Percentiles rank a stretch among this genome's conserved stretches.
Conservation (phyloP, 2,113 vertebrate species). For the Siniperca knerii region DNA sequence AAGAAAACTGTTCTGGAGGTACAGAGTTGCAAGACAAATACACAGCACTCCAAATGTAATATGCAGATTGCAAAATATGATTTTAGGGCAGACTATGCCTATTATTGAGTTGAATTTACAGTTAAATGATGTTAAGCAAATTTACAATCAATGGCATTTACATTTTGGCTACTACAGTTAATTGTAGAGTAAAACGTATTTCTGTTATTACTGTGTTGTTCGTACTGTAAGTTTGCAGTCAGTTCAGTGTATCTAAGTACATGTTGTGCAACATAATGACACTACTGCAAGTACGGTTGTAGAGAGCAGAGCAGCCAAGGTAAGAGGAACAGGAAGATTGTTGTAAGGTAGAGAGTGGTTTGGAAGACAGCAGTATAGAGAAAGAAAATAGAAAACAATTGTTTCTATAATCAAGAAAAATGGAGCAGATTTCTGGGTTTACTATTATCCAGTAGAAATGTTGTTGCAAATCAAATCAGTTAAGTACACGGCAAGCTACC, state of each 20-base stretch:
- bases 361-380: neutral
- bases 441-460: neutral
- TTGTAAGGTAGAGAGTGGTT: neutral
- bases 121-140: neutral
- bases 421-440: conserved; percentile 11
- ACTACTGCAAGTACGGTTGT: neutral
- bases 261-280: neutral
- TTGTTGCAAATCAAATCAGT: neutral
- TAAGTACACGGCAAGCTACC: neutral
- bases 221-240: neutral
- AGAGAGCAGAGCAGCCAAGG: neutral
- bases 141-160: neutral
- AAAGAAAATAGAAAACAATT: neutral
- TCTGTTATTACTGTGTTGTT: too few relatives aligned
- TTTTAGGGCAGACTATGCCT: neutral
- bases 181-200: neutral
- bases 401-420: conserved; percentile 14
- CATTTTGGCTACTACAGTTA: neutral
- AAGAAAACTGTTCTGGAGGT: neutral
- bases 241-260: too few relatives aligned
- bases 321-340: neutral
- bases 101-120: neutral
- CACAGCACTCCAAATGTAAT: neutral
- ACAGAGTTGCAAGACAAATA: neutral
- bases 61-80: neutral